Evolutionary conservation across 2,113 vertebrate genomes (phyloP).

Genomic region (Xiphophorus maculatus): DNA sequence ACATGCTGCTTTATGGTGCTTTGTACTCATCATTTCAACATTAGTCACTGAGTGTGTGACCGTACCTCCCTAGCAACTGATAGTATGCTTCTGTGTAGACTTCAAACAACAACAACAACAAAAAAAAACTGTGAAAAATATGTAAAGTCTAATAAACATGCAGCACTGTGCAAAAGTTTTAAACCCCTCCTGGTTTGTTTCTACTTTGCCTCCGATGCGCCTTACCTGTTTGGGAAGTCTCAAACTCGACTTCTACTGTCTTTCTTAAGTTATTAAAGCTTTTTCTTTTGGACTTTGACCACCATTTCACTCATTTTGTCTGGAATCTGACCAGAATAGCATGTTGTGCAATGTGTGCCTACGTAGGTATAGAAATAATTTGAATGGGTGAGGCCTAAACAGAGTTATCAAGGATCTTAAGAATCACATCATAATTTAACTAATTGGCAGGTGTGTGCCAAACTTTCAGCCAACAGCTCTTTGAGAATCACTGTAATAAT

Average conservation of each 20-base stretch:
- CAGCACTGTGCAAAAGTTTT: neutral
- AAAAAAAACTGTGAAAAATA: neutral
- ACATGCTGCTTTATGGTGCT: slow-evolving; percentile 17
- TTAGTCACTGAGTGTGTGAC: slow-evolving; percentile 41
- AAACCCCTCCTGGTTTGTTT: neutral
- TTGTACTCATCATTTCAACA: slow-evolving; percentile 23
- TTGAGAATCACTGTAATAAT: too few species aligned
- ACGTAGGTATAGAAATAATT: neutral
- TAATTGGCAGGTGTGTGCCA: too few species aligned
- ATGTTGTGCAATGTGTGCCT: neutral
- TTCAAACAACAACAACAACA: slow-evolving; percentile 8
- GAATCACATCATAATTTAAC: too few species aligned
- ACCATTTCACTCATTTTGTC: neutral
- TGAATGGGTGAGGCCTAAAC: neutral
- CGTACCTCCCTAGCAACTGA: slow-evolving; percentile 37
- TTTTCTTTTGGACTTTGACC: too few species aligned
- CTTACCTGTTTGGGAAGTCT: neutral
- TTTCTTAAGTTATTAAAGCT: neutral
- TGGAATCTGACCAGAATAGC: neutral
- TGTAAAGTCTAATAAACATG: neutral
- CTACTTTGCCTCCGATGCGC: neutral
- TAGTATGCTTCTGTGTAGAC: neutral
- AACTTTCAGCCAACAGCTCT: too few species aligned
- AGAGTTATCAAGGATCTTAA: too few species aligned
- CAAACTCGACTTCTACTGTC: neutral